Base-by-base conservation (phyloP, 2,797 vertebrate species). In the Diglossa cyanea region DNA sequence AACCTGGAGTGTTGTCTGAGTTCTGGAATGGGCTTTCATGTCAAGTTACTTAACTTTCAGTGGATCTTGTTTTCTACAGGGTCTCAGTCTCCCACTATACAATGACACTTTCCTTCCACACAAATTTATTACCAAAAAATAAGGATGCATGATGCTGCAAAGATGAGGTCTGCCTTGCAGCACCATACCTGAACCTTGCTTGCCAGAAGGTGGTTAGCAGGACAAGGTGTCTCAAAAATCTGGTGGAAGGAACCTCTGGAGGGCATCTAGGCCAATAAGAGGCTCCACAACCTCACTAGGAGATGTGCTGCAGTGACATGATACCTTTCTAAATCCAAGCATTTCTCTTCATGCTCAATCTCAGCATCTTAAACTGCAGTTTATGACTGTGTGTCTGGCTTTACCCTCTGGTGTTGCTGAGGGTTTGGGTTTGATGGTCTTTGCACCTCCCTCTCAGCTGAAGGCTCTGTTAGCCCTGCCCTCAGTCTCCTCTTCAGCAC, bases 251-350 rank as follows among this genome's bases (percentile, higher is more conserved):
- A 75, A 67, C 19, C 11, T 62, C 37, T 71, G 61, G 10, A 85
- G 53, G 17, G 15, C 60, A 76, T 40, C 31, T 25, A 40, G 33
- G 21, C 7, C n/a, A 74, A 63, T 39, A 8, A 74, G 47, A 70
- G 25, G 19, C 31, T 60, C 28, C n/a, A 58, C 11, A 20, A 4
- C 44, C 40, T 65, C 48, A 10, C 11, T 17, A 50, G 18, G 17
- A 54, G 33, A 44, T 0, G 1, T 11, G 28, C 54, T 74, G 15
- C 48, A 54, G n/a, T 45, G 54, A 19, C 5, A 8, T 0, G 0
- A 10, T 30, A 4, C 24, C 24, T 55, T 78, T 50, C 60, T 39
- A 42, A 86, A 82, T 26, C 10, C 51, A 44, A 54, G 12, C 20
- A 35, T 42, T 82, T 75, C 4, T 78, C 53, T 58, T 75, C 24